A percentile compares a stretch with the other conserved stretches of the same genome.
Evolutionary conservation across 2,797 vertebrate species (phyloP).

Genomic region (Danio aesculapii): DNA sequence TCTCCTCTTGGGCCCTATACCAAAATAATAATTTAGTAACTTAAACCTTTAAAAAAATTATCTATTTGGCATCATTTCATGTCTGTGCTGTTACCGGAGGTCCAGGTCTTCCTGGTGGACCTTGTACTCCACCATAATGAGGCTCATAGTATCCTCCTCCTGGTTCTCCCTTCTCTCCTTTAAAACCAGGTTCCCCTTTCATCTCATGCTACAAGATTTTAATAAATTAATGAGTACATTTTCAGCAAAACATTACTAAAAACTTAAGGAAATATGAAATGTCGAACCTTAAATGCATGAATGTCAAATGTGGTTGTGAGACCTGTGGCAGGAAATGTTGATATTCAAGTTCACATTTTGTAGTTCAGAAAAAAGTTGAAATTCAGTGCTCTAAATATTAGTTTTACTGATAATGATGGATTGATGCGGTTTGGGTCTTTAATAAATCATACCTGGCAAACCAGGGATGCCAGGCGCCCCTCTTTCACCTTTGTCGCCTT

Average conservation of each 20-base stretch:
- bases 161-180: slow-evolving; percentile 89
- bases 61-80: neutral
- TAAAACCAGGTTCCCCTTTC: slow-evolving; percentile 83
- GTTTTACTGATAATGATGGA: neutral
- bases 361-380: neutral
- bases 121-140: slow-evolving; percentile 70
- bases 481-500: slow-evolving; percentile 90
- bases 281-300: slow-evolving; percentile 70
- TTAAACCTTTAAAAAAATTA: neutral
- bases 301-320: slow-evolving; percentile 67
- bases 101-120: slow-evolving; percentile 79
- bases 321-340: slow-evolving; percentile 59
- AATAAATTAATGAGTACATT: neutral
- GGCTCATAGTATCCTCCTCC: slow-evolving; percentile 80
- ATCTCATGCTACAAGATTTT: slow-evolving; percentile 71
- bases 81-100: slow-evolving; percentile 72
- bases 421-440: neutral
- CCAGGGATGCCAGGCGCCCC: slow-evolving; percentile 79
- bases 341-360: neutral
- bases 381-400: neutral
- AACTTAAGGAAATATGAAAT: neutral
- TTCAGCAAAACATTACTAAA: neutral
- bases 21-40: neutral
- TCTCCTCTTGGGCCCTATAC: slow-evolving; percentile 55
- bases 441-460: slow-evolving; percentile 79